These are phyloP conservation scores for Hippocampus kuda DNA, from an alignment of 2,797 vertebrate genomes.

Conservation along the genomic window DNA sequence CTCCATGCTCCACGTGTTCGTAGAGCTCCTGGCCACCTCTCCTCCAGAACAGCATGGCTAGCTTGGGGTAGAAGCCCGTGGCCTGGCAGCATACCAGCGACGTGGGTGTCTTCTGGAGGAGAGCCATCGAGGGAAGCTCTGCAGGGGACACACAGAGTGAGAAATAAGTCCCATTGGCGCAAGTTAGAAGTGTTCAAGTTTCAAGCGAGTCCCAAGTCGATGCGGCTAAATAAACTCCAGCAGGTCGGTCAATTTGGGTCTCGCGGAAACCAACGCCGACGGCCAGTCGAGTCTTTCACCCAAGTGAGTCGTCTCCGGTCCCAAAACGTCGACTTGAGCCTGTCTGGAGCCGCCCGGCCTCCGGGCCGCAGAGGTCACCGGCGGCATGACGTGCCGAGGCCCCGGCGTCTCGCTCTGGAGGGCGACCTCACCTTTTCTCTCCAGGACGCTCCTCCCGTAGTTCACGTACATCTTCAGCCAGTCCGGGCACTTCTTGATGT, in stretches of 20 bases:
- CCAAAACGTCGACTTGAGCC: too few species aligned
- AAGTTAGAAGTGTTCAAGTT: too few species aligned
- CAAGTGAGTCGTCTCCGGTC: too few species aligned
- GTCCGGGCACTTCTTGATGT: not conserved
- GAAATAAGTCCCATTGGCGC: not conserved
- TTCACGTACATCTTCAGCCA: conserved; percentile 26
- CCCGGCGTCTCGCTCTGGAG: too few species aligned
- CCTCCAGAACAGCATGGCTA: conserved; percentile 15
- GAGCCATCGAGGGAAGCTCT: conserved; percentile 23
- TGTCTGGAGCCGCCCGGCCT: too few species aligned
- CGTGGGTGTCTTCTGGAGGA: conserved; percentile 33
- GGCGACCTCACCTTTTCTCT: conserved; percentile 33
- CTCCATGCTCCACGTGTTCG: conserved; percentile 7
- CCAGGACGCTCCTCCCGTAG: conserved; percentile 13
- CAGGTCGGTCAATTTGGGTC: too few species aligned
- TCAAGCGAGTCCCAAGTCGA: too few species aligned
- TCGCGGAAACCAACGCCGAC: too few species aligned
- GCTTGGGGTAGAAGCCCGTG: conserved; percentile 19
- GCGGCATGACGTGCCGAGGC: not conserved
- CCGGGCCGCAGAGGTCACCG: too few species aligned
- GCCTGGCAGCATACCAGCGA: conserved; percentile 23
- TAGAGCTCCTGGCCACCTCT: conserved; percentile 14
- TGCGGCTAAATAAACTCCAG: too few species aligned
- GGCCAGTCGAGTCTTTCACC: too few species aligned
- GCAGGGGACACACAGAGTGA: not conserved